Base-by-base conservation (phyloP, 2,113 vertebrate species). In the Nestor notabilis region DNA sequence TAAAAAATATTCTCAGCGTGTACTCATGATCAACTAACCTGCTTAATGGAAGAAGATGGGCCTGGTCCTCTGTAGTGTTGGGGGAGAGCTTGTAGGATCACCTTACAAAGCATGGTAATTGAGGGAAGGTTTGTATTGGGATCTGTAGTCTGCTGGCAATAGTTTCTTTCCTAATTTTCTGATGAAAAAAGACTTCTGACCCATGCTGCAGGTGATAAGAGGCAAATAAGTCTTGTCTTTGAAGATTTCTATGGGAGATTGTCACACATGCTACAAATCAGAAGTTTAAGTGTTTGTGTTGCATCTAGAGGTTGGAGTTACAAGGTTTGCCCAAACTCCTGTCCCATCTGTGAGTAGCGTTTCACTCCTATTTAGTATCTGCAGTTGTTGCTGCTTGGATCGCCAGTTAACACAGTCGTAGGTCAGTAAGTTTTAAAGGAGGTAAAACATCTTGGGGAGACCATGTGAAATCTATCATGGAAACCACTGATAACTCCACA, bases 401-500 rank as follows among this genome's bases (percentile, higher is more conserved):
- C 44, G 37, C 61, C 33, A 47, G 21, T 96, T 96, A 97, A 97
- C 96, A 91, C n/a, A 66, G 69, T 83, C 75, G 78, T 75, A 81
- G 83, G 60, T 87, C 91, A 97, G 95, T 98, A 95, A 95, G 83
- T 93, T 96, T 97, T 94, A 96, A 96, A 90, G 90, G 94, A 96
- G 94, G 83, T 93, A 94, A 39, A 89, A 78, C 31, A 84, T 89
- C 89, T 87, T 84, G 89, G 83, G 83, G 66, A 94, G 87, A 97
- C 97, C 97, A 98, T 97, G 95, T 96, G 98, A 99, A 97, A 97
- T 97, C 95, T 71, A 92, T 78, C 91, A 87, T 41, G 50, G 87
- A 96, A 95, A 98, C 95, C 96, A 97, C 97, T 95, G 98, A 98
- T 97, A 98, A 97, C 56, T 80, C 58, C 98, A 98, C 98, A 91